Evolutionary conservation across 2,113 vertebrate species (phyloP), one percentile per base, ranked within the genome.

Genomic region (Campylorhamphus procurvoides): DNA sequence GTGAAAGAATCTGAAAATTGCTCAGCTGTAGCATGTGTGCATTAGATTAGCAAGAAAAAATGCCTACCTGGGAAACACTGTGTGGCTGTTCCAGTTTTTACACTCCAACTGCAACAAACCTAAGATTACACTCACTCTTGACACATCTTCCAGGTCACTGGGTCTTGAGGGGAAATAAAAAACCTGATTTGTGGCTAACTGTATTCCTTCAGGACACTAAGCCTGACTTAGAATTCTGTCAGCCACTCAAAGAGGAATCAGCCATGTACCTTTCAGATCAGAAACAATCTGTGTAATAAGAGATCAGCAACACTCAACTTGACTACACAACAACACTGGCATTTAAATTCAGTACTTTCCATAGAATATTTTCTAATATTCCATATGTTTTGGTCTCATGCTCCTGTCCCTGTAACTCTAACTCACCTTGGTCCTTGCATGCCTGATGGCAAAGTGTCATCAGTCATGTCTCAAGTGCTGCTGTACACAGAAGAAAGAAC

Each of bases 1-100:
- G 42, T 95, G 66, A 93, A 96, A 91, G 64, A 92, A 87, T 29
- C 68, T 95, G 63, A 77, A 91, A 93, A 84, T 62, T 40, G 46
- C 77, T 93, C 46, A 74, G 46, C 47, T 88, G 69, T 87, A 73
- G 40, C 63, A n/a, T 42, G 22, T 60, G 46, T 87, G n/a, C 40
- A 9, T 76, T 39, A 50, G 8, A 72, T 50, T 47, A 59, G 55
- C 0, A 2, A 37, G 42, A 50, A 55, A 16, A 79, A 27, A 18
- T 42, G 20, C 28, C 33, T 40, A 1, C 52, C 7, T 25, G 18
- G 52, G 44, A 58, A 75, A 44, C 7, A 9, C 18, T 40, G 8
- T n/a, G 5, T 64, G 62, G 55, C 13, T 52, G 16, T 22, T 67
- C 22, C 17, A 9, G 6, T 15, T 89, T 69, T 59, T 53, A 62